phyloP scores from a whole-genome alignment of 2,888 invertebrate genomes.

The Campoletis raptor region DNA sequence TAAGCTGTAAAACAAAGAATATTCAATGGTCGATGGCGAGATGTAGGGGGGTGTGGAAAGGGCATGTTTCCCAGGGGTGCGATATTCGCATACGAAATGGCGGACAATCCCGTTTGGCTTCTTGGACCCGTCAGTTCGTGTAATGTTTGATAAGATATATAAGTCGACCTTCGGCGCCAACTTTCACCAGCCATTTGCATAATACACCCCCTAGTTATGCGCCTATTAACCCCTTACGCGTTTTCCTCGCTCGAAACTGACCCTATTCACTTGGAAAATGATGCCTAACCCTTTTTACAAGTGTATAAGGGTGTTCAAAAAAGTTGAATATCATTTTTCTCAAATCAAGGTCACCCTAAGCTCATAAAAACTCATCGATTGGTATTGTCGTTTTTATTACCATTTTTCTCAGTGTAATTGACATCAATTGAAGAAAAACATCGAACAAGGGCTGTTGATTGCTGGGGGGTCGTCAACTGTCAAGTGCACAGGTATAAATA shows the following conservation, averaged over 20 bases:
- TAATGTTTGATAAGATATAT: conserved; percentile 77
- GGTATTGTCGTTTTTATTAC: background rate
- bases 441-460: background rate
- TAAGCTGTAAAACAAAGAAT: conserved; percentile 41
- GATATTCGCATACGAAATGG: conserved; percentile 63
- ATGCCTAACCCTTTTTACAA: background rate
- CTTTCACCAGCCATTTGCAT: conserved; percentile 79
- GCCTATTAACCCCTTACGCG: conserved; percentile 79
- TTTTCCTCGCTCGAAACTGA: conserved; percentile 25
- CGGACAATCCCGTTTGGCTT: conserved; percentile 46
- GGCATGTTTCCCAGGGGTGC: conserved; percentile 55
- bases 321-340: background rate
- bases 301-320: background rate
- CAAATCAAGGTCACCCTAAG: background rate
- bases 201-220: conserved; percentile 82
- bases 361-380: background rate
- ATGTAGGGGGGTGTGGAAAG: conserved; percentile 9
- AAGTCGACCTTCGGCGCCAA: conserved; percentile 77
- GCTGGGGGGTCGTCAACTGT: conserved; percentile 7
- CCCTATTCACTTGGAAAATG: conserved; percentile 5
- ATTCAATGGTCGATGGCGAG: conserved; percentile 21
- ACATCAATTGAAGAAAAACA: background rate
- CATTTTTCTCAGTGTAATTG: background rate
- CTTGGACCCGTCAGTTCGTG: conserved; percentile 66
- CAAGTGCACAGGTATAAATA: conserved; percentile 10